Percentiles rank a stretch among this genome's conserved stretches.
Conservation (phyloP, 2,888 invertebrate species). For the Ecliptopera silaceata region DNA sequence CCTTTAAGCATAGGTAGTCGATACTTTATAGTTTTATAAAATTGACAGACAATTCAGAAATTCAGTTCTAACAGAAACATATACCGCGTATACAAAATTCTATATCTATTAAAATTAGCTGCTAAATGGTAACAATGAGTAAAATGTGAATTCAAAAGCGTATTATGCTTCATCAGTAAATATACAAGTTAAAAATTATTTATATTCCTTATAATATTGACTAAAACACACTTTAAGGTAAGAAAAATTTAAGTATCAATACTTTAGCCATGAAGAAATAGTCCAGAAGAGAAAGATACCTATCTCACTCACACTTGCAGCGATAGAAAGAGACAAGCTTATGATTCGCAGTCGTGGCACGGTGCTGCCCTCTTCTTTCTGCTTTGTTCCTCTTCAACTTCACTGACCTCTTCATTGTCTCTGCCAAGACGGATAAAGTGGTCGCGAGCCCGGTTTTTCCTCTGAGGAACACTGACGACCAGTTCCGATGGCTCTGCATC, state of each 20-base stretch:
- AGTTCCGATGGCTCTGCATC: slow-evolving; percentile 52
- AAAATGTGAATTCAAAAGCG: slow-evolving; percentile 42
- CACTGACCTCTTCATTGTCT: slow-evolving; percentile 66
- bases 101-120: background rate
- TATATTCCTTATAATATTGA: slow-evolving; percentile 24
- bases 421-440: slow-evolving; percentile 74
- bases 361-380: slow-evolving; percentile 65
- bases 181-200: slow-evolving; percentile 33
- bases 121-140: background rate
- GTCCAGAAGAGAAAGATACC: slow-evolving; percentile 23
- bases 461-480: slow-evolving; percentile 60
- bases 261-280: slow-evolving; percentile 38
- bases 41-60: no score
- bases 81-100: background rate
- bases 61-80: background rate
- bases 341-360: slow-evolving; percentile 69
- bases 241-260: slow-evolving; percentile 39
- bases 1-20: no score
- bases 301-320: slow-evolving; percentile 10
- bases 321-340: slow-evolving; percentile 42
- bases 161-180: slow-evolving; percentile 47
- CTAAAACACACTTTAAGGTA: slow-evolving; percentile 9
- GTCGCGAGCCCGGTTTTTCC: slow-evolving; percentile 70
- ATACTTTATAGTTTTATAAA: no score
- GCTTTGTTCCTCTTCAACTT: slow-evolving; percentile 57